Conservation (phyloP, 2,888 invertebrate genomes). For the Belgica antarctica region DNA sequence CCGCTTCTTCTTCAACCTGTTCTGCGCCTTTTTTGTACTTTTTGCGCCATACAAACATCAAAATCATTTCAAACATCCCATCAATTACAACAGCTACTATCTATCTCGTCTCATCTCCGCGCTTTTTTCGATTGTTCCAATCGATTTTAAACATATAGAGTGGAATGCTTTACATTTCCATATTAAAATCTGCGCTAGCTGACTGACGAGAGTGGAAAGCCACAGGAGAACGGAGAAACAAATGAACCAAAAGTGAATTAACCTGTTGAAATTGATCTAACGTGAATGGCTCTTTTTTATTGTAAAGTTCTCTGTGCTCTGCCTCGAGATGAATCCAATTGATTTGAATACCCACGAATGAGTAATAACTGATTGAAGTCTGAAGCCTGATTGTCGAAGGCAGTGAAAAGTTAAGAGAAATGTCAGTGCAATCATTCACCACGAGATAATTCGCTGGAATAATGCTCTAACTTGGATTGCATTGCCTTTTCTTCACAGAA, state of each 20-base stretch:
- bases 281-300: conserved; percentile 40
- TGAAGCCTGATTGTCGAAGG: too few species aligned
- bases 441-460: conserved; percentile 30
- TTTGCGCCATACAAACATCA: conserved; percentile 32
- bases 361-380: conserved; percentile 18
- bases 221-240: conserved; percentile 21
- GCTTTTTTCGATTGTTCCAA: conserved; percentile 21
- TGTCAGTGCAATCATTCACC: conserved; percentile 22
- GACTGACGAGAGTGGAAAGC: too few species aligned
- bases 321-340: conserved; percentile 38
- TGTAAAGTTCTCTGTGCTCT: conserved; percentile 18
- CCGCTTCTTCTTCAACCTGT: background rate
- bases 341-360: conserved; percentile 30
- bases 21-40: conserved; percentile 1
- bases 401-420: conserved; percentile 14
- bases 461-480: conserved; percentile 17
- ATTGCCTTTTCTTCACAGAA: too few species aligned
- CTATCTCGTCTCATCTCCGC: conserved; percentile 36
- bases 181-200: conserved; percentile 12
- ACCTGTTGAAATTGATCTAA: conserved; percentile 42
- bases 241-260: conserved; percentile 34
- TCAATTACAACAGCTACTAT: conserved; percentile 44
- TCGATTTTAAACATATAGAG: conserved; percentile 3
- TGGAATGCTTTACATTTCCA: background rate
- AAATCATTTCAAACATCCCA: conserved; percentile 43